Evolutionary conservation across 2,888 invertebrate genomes (phyloP).

Genomic region (Eristalis arbustorum): DNA sequence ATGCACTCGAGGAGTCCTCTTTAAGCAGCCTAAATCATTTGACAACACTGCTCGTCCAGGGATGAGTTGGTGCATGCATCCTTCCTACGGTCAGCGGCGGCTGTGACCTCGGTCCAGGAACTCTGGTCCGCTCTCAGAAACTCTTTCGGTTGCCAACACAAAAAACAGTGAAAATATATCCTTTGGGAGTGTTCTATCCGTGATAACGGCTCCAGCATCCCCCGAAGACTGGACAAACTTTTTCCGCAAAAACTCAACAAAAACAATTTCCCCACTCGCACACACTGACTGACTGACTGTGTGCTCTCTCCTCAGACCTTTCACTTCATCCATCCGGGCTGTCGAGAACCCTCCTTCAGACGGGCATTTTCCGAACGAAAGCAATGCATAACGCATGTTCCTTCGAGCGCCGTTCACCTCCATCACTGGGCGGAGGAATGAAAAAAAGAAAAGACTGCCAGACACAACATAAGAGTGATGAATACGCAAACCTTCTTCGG

Average conservation of each 20-base stretch:
- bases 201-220: neutral
- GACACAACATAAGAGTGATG: conserved; percentile 1
- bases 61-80: too few species aligned
- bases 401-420: conserved; percentile 49
- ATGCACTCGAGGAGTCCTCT: too few species aligned
- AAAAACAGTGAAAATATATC: neutral
- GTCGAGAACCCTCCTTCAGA: neutral
- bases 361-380: too few species aligned
- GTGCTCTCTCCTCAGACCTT: neutral
- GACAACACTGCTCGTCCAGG: too few species aligned
- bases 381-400: neutral
- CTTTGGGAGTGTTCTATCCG: neutral
- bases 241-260: neutral
- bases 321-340: neutral
- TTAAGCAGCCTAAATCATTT: too few species aligned
- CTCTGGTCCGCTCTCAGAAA: neutral
- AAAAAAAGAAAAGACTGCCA: neutral
- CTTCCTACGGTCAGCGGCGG: too few species aligned
- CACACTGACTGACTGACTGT: too few species aligned
- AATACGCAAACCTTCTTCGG: conserved; percentile 24
- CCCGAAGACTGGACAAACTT: neutral
- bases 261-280: neutral
- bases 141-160: neutral
- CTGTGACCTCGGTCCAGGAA: neutral
- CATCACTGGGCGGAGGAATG: conserved; percentile 17